Conservation (phyloP, 2,113 vertebrate species). For the Agapornis roseicollis region DNA sequence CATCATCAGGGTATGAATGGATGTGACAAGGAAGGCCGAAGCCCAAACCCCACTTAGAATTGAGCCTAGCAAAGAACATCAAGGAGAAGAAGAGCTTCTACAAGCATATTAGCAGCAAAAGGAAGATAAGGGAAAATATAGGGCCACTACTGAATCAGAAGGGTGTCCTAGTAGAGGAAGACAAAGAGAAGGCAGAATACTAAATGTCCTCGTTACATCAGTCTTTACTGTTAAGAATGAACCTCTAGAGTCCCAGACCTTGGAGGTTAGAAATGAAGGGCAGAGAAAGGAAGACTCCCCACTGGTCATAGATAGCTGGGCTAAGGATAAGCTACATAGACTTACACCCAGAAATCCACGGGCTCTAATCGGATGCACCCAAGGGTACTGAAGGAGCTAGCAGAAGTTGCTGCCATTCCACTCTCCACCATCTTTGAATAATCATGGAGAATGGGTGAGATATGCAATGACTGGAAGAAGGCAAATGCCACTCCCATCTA, state of each 20-base stretch:
- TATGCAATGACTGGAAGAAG: neutral
- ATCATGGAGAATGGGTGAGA: neutral
- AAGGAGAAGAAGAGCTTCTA: neutral
- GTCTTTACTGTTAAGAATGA: neutral
- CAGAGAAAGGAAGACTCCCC: neutral
- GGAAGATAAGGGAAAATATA: neutral
- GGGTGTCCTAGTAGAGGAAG: neutral
- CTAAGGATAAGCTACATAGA: neutral
- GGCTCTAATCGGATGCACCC: neutral
- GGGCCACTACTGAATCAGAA: neutral
- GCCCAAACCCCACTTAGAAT: neutral
- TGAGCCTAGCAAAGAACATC: neutral
- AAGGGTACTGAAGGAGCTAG: neutral
- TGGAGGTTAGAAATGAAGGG: neutral
- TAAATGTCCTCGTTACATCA: neutral
- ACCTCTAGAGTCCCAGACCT: neutral
- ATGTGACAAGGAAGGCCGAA: neutral
- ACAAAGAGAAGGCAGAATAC: neutral
- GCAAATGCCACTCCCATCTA: neutral
- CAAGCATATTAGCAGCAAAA: neutral
- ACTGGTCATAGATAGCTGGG: neutral
- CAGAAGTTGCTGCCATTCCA: neutral
- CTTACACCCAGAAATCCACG: neutral
- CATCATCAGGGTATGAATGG: neutral
- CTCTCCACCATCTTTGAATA: neutral